Evolutionary conservation across 2,797 vertebrate species (phyloP), one percentile per base, ranked within the genome.

Genomic region (Rhinophrynus dorsalis): DNA sequence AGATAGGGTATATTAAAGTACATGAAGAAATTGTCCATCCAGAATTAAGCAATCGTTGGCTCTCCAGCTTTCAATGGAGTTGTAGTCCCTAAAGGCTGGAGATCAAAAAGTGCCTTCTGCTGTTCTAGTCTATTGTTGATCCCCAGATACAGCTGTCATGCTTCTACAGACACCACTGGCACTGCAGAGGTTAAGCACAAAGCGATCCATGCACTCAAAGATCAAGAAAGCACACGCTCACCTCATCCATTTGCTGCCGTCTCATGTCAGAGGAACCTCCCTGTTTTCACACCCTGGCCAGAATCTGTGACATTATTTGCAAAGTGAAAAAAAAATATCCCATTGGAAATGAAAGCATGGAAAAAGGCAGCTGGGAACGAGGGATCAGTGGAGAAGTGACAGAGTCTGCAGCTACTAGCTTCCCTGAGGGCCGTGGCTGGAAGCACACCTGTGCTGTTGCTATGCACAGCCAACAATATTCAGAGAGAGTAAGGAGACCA

Each of bases 391-490:
- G 9, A 1, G 32, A 57, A 59, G 62, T 67, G 62, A 11, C 20
- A 64, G 54, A 23, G 47, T 13, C 67, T 1, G 2, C 4, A 0
- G 48, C 24, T 50, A 1, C 0, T 32, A 56, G 23, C 1, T 57
- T 64, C 54, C 29, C 45, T 27, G 0, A 20, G 20, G 6, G 44
- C 3, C 0, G 6, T 10, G 67, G 47, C 18, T 18, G n/a, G 6
- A 3, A 0, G 45, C 76, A 79, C 82, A 87, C 84, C 84, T 87
- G 82, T 62, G 21, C 3, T 61, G 71, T 33, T 59, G 58, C 29
- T 13, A 72, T 50, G 55, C 73, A 62, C 69, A 70, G 54, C 64
- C 69, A 76, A 58, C 64, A 32, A 77, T 62, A 40, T 54, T 66
- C 32, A 68, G 17, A 61, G 74, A 74, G 77, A 23, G 55, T n/a